Evolutionary conservation across 2,888 invertebrate species (phyloP).

Genomic region (Oegoconia quadripuncta): DNA sequence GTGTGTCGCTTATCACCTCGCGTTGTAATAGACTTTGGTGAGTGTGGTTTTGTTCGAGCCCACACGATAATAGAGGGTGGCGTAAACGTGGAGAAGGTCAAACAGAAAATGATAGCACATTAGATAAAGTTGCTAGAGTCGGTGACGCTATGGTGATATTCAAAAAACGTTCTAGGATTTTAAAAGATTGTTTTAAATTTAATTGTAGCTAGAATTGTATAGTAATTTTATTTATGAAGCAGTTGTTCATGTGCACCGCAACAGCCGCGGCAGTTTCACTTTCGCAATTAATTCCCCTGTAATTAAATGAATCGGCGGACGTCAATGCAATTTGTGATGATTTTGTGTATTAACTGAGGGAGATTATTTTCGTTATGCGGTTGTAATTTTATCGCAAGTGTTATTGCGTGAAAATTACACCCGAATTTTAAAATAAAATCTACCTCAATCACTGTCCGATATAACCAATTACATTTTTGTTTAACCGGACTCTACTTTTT

Average conservation of each 20-base stretch:
- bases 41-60: neutral
- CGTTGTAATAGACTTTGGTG: constrained; percentile 1
- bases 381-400: constrained; percentile 40
- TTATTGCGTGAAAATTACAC: constrained; percentile 23
- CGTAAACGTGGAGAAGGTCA: too few species aligned
- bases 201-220: too few species aligned
- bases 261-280: constrained; percentile 7
- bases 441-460: too few species aligned
- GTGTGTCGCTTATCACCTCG: constrained; percentile 14
- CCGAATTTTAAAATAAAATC: too few species aligned
- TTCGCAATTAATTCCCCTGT: constrained; percentile 27
- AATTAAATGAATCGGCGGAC: constrained; percentile 37
- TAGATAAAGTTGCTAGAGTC: too few species aligned
- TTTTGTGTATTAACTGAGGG: constrained; percentile 32
- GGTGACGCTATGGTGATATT: too few species aligned
- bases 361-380: constrained; percentile 42
- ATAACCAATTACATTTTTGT: too few species aligned
- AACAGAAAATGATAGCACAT: too few species aligned
- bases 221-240: neutral
- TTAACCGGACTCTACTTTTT: too few species aligned
- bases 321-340: constrained; percentile 39
- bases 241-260: neutral
- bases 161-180: too few species aligned
- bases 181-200: too few species aligned
- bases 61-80: neutral